Base-by-base conservation (phyloP, 2,113 vertebrate genomes). In the Limnothrissa miodon region DNA sequence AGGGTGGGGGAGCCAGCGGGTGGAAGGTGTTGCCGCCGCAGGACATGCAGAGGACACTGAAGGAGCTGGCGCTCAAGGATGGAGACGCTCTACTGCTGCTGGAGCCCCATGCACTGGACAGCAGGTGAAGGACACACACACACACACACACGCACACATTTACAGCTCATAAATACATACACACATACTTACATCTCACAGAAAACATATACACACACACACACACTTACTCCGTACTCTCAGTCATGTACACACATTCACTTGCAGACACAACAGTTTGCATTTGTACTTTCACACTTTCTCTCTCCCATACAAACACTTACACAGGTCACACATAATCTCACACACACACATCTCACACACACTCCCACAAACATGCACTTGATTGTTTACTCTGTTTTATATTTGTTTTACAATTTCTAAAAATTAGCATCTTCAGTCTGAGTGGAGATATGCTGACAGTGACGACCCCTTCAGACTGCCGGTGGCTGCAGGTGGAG, bases 401-500 rank as follows among this genome's bases (percentile, higher is more conserved):
- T 39, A 3, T 45, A 9, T 25, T 8, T 66, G 8, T 66, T 33
- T 29, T 29, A 0, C 33, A 8, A 33, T 25, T 66, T 66, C 4
- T 15, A 4, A 33, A 78, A 83, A 59, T 80, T 82, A 95, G 95
- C 80, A 53, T 93, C 56, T 95, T 95, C 81, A 92, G 87, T 23
- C 82, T 87, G 17, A 93, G 89, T 0, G 94, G 93, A 70, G 93
- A 94, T 5, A 79, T 93, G 1, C 91, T 95, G 79, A 95, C 94
- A 0, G 93, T 95, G 90, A 93, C 91, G 1, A 95, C 94, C 1
- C 94, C 94, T 0, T 94, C 93, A 0, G 95, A 95, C 89, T 95
- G 94, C 86, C 94, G 95, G 85, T 98, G 96, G 97, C 93, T 99
- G 36, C 95, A 96, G 85, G 96, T 99, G 82, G 95, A 95, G 89